phyloP scores from a whole-genome alignment of 2,888 invertebrate genomes.

The Muschampia plurimacula region DNA sequence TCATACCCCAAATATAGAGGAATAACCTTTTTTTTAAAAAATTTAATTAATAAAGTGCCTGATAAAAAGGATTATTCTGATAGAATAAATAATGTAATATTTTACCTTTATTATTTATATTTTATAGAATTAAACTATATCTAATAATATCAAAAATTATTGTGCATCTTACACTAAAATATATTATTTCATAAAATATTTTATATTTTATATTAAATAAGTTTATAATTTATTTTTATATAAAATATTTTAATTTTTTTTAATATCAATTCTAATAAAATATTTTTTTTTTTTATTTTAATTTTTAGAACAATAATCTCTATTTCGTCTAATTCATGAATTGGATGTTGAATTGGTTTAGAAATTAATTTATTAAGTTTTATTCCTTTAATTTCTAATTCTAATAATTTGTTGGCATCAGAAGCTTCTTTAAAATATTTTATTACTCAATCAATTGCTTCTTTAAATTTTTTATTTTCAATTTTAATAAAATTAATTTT shows the following conservation, averaged over 20 bases:
- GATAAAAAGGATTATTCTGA: constrained; percentile 78
- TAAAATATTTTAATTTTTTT: too few species aligned
- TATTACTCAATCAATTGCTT: constrained; percentile 85
- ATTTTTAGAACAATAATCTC: constrained; percentile 78
- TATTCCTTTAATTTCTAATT: constrained; percentile 67
- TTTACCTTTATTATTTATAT: constrained; percentile 83
- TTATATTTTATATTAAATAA: constrained; percentile 73
- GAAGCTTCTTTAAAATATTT: constrained; percentile 88
- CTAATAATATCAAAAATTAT: constrained; percentile 87
- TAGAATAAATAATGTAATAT: constrained; percentile 71
- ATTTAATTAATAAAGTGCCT: constrained; percentile 69
- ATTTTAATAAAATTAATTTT: constrained; percentile 71
- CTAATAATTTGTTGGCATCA: constrained; percentile 80
- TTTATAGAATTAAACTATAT: constrained; percentile 87
- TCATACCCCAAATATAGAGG: constrained; percentile 87
- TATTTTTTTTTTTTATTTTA: constrained; percentile 78
- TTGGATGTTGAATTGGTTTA: constrained; percentile 86
- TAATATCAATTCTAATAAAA: too few species aligned
- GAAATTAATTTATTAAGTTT: constrained; percentile 86
- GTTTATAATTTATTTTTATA: too few species aligned
- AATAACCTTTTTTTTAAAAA: constrained; percentile 74
- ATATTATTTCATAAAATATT: constrained; percentile 44
- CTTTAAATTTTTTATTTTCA: constrained; percentile 81
- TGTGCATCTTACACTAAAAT: constrained; percentile 88
- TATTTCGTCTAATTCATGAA: constrained; percentile 70